phyloP scores from a whole-genome alignment of 2,797 vertebrate genomes.

The Malurus splendens region DNA sequence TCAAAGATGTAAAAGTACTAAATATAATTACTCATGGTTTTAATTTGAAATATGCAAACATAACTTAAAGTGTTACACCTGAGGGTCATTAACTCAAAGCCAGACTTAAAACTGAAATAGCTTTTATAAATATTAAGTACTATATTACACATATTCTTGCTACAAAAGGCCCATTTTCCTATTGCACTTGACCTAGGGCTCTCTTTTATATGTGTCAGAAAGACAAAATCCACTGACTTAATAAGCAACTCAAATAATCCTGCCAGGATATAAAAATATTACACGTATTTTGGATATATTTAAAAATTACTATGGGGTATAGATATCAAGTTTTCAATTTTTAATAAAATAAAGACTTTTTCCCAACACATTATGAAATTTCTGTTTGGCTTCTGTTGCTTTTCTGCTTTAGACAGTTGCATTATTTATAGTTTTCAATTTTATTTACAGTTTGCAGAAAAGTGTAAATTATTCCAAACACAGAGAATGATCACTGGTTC shows the following conservation, averaged over 20 bases:
- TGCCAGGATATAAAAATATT: background rate
- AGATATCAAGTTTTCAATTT: background rate
- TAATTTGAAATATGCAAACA: background rate
- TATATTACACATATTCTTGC: background rate
- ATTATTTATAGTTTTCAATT: background rate
- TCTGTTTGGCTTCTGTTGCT: background rate
- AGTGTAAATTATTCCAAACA: background rate
- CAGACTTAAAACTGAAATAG: background rate
- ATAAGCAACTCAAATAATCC: background rate
- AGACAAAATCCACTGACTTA: background rate
- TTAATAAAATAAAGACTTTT: background rate
- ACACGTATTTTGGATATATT: background rate
- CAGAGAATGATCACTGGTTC: background rate
- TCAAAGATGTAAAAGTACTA: background rate
- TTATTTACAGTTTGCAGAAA: background rate
- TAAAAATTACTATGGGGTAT: background rate
- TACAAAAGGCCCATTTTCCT: rapidly evolving
- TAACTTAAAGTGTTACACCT: background rate
- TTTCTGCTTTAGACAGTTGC: background rate
- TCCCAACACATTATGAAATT: background rate
- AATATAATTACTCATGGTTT: background rate
- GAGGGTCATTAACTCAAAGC: background rate
- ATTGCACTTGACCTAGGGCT: background rate
- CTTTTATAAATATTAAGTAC: background rate
- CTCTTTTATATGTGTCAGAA: background rate